A percentile compares a stretch with the other conserved stretches of the same genome.
These are phyloP conservation scores for Lomographa bimaculata DNA, from an alignment of 2,888 invertebrate species.

Conservation along the genomic window DNA sequence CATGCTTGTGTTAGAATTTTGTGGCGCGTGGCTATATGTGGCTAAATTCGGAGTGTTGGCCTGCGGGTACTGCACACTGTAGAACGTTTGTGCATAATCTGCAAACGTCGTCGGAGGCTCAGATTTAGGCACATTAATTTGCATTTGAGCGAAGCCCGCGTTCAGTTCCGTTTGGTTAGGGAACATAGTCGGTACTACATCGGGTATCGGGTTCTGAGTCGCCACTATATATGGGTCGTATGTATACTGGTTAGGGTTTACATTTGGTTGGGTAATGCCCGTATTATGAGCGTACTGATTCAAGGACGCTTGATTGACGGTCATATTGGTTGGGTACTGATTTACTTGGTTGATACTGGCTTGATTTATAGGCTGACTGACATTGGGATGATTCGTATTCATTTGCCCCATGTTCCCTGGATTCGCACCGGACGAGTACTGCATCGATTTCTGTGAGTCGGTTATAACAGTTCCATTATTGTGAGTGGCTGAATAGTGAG, in stretches of 20 bases:
- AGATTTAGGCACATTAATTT: conserved; percentile 52
- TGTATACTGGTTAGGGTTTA: conserved; percentile 26
- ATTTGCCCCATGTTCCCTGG: not conserved
- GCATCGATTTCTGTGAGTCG: conserved; percentile 52
- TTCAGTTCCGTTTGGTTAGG: conserved; percentile 52
- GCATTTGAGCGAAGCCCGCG: conserved; percentile 66
- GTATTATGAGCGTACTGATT: conserved; percentile 6
- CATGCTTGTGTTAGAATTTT: conserved; percentile 53
- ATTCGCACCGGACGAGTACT: conserved; percentile 27
- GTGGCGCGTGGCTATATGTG: conserved; percentile 60
- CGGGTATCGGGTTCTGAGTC: conserved; percentile 47
- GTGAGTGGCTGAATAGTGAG: conserved; percentile 63
- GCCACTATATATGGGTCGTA: conserved; percentile 42
- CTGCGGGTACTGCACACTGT: conserved; percentile 64
- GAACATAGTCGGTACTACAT: conserved; percentile 42
- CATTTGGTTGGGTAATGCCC: conserved; percentile 11
- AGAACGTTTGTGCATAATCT: conserved; percentile 68
- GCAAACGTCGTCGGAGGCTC: conserved; percentile 42
- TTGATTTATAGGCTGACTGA: conserved; percentile 4
- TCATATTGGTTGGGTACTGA: conserved; percentile 7
- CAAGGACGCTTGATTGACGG: conserved; percentile 2
- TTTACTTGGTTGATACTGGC: conserved; percentile 4
- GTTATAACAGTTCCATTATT: conserved; percentile 55
- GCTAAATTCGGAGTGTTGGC: conserved; percentile 55
- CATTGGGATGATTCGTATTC: conserved; percentile 1